Evolutionary conservation across 2,797 vertebrate species (phyloP), one percentile per base, ranked within the genome.

Genomic region (Gymnothorax javanicus): DNA sequence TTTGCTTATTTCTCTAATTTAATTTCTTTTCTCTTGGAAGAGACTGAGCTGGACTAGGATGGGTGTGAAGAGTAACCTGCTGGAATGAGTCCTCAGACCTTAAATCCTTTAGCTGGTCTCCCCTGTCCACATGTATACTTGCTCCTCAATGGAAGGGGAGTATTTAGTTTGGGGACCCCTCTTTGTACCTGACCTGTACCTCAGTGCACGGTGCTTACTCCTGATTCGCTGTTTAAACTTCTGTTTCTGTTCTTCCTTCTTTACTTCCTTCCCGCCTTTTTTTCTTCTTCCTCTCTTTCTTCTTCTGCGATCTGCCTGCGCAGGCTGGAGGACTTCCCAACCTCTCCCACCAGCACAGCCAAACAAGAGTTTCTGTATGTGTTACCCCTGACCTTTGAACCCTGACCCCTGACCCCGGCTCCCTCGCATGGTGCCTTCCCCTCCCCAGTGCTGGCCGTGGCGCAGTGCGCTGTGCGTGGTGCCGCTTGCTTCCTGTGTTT

Each of bases 361-460:
- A 99, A 99, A 97, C 98, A 99, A 96, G 99, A 99, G 96, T 99
- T 99, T 97, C 97, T 99, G 98, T 99, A 99, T 97, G 98, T 99
- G 92, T 84, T 87, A 79, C 62, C 89, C 86, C 88, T 91, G 90
- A 93, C 89, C 87, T 93, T 89, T 94, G 93, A 93, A 89, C 92
- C 90, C 92, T 93, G 92, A 92, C 87, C 89, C 94, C 86, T 85
- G 15, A 86, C 79, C 89, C 84, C 92, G 93, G 92, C 91, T 87
- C 89, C 94, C 86, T 85, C 11, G 85, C 77, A 15, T 20, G 15
- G 0, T 15, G 7, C 60, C 58, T 15, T 15, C 58, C 8, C 2
- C 58, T 15, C 58, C 33, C 89, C 85, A 54, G 86, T 27, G 59
- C 88, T 77, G 2, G 82, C 88, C 88, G 85, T 75, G 59, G 62